A percentile compares a stretch with the other conserved stretches of the same genome.
phyloP scores from a whole-genome alignment of 2,888 invertebrate species.

The Cantharis lateralis region DNA sequence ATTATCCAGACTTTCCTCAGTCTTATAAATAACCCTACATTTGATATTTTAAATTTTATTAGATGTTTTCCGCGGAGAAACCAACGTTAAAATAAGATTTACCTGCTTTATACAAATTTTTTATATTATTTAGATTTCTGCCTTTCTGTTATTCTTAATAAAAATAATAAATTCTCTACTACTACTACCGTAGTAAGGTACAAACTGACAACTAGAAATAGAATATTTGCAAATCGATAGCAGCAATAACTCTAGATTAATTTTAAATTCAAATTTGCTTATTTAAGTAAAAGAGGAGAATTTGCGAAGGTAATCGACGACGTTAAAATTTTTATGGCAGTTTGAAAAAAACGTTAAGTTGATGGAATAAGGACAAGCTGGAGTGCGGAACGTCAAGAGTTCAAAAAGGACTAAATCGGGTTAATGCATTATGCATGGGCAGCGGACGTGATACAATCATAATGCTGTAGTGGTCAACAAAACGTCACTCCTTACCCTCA shows the following conservation, averaged over 20 bases:
- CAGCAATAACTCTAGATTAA: neutral
- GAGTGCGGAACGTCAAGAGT: slow-evolving; percentile 17
- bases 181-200: too few species aligned
- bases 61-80: neutral
- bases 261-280: neutral
- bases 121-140: too few species aligned
- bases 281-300: neutral
- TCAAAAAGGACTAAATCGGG: slow-evolving; percentile 16
- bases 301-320: neutral
- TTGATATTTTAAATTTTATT: neutral
- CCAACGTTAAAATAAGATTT: neutral
- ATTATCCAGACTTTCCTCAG: slow-evolving; percentile 20
- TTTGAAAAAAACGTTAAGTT: slow-evolving; percentile 1
- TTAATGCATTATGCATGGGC: slow-evolving; percentile 25
- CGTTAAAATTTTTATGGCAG: neutral
- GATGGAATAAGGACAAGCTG: slow-evolving; percentile 15
- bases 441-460: slow-evolving; percentile 24
- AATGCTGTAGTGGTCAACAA: slow-evolving; percentile 26
- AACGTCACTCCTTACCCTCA: slow-evolving; percentile 13
- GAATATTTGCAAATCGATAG: too few species aligned
- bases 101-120: neutral
- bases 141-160: too few species aligned
- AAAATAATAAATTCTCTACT: too few species aligned
- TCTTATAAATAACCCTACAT: slow-evolving; percentile 17
- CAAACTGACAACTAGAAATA: too few species aligned